A percentile compares a stretch with the other conserved stretches of the same genome.
Conservation (phyloP, 2,888 invertebrate genomes). For the Xestobium rufovillosum region DNA sequence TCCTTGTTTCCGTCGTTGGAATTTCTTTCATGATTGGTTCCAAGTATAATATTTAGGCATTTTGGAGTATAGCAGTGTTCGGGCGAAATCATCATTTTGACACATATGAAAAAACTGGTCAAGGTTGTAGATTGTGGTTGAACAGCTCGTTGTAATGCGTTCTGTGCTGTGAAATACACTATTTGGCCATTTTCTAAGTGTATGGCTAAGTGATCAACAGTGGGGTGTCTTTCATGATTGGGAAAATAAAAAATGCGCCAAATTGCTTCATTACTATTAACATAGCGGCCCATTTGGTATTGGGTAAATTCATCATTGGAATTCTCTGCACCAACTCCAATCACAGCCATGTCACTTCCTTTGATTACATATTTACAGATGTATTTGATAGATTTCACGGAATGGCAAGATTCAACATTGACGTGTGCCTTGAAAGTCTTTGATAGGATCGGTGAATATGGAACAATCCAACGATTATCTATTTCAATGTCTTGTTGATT, state of each 20-base stretch:
- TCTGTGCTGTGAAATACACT: no score
- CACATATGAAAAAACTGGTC: no score
- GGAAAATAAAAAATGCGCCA: conserved; percentile 19
- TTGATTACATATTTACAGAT: conserved; percentile 33
- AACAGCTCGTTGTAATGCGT: no score
- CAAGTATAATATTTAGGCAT: no score
- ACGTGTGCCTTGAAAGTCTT: conserved; percentile 30
- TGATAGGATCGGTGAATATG: conserved; percentile 29
- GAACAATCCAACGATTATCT: conserved; percentile 37
- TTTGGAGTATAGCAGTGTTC: no score
- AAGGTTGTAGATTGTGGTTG: no score
- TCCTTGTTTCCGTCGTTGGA: no score
- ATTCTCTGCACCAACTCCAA: conserved; percentile 23
- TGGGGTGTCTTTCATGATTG: conserved; percentile 27
- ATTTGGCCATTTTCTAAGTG: no score
- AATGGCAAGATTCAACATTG: conserved; percentile 37
- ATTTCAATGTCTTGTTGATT: conserved; percentile 20
- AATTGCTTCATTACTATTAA: conserved; percentile 27
- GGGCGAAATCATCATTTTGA: no score
- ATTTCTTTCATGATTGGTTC: no score
- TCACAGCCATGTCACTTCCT: conserved; percentile 24
- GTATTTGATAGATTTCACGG: conserved; percentile 36
- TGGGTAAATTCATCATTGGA: conserved; percentile 23
- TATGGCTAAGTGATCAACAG: conserved; percentile 30
- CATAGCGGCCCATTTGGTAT: conserved; percentile 27